Percentiles rank a stretch among this genome's conserved stretches.
These are phyloP conservation scores for Laticauda laticaudata DNA, from an alignment of 2,113 vertebrate genomes.

Conservation along the genomic window DNA sequence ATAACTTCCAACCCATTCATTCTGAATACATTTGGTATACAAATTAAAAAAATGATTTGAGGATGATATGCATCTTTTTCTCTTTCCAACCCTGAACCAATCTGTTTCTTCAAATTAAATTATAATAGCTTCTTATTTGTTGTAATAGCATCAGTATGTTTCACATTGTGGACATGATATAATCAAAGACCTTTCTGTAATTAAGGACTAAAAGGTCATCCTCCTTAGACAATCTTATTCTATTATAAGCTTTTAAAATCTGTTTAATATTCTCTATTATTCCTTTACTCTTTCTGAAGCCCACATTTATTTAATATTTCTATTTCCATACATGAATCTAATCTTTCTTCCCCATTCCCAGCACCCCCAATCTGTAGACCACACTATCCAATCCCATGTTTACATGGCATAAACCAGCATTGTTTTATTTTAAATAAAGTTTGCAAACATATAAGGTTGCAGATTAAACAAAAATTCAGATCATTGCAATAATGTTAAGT, in stretches of 20 bases:
- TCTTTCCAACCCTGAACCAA: neutral
- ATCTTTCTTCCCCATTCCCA: neutral
- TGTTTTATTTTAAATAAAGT: neutral
- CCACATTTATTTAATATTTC: neutral
- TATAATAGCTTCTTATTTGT: neutral
- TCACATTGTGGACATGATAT: neutral
- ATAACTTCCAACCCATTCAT: neutral
- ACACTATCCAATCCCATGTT: neutral
- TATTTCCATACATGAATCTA: neutral
- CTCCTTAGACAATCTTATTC: neutral
- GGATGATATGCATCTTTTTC: neutral
- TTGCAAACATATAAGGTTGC: neutral
- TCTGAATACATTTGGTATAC: neutral
- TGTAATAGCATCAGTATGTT: neutral
- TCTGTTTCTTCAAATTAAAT: neutral
- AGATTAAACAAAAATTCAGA: neutral
- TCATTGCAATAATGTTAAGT: neutral
- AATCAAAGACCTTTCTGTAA: neutral
- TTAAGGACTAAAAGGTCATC: neutral
- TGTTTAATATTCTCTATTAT: neutral
- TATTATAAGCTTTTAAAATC: neutral
- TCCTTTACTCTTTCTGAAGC: neutral
- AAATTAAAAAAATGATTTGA: neutral
- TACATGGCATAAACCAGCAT: neutral
- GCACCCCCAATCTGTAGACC: neutral